Conservation (phyloP, 92 coral and sea anemone species). For the Phenganax marumi region DNA sequence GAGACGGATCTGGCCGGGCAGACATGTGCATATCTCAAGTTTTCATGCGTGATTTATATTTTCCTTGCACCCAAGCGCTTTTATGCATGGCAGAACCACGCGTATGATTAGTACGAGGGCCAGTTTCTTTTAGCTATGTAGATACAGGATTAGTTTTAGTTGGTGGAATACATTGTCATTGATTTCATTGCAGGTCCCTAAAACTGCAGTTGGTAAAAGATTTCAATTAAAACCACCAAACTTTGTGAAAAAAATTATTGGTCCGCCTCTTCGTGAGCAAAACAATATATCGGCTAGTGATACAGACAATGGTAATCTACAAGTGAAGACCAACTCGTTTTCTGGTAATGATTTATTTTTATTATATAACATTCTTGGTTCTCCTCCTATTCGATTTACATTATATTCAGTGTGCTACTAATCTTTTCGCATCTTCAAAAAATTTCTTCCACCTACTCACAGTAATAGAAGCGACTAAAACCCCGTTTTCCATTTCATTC, state of each 20-base stretch:
- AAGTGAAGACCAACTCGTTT: background rate
- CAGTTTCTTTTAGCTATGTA: background rate
- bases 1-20: no score
- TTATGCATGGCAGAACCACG: background rate
- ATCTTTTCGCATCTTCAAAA: background rate
- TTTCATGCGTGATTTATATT: no score
- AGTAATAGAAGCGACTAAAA: no score
- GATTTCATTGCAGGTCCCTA: background rate
- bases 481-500: no score
- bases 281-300: conserved; percentile 13
- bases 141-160: no score
- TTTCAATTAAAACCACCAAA: conserved; percentile 8
- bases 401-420: background rate
- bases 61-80: no score
- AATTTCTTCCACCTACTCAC: no score
- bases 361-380: no score
- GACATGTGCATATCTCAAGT: no score
- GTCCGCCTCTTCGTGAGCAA: conserved; percentile 33
- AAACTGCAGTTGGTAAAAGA: conserved; percentile 2
- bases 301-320: background rate
- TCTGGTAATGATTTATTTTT: conserved; percentile 12
- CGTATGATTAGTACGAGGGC: background rate
- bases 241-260: background rate
- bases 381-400: background rate
- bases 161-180: no score